Conservation (phyloP, 2,888 invertebrate species). For the Drosophila birchii region DNA sequence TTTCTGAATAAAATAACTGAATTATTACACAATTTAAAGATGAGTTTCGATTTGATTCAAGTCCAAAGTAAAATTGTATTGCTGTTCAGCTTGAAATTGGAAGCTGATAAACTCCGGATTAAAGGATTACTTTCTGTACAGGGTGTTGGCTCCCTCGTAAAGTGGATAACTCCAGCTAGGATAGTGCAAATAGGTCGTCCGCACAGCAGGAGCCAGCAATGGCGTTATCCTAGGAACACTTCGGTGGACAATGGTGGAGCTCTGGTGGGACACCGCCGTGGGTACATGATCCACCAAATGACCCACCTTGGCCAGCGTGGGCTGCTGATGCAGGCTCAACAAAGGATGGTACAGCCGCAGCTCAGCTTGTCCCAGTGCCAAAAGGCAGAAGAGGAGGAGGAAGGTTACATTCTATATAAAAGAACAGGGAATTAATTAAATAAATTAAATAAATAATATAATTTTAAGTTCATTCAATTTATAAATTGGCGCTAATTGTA, state of each 20-base stretch:
- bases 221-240: conserved; percentile 70
- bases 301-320: conserved; percentile 73
- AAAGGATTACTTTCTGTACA: conserved; percentile 33
- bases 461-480: not conserved
- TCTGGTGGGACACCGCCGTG: conserved; percentile 85
- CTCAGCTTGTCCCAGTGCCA: conserved; percentile 22
- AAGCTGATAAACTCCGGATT: not conserved
- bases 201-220: conserved; percentile 36
- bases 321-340: conserved; percentile 63
- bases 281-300: conserved; percentile 71
- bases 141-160: conserved; percentile 17
- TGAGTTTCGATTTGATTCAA: not conserved
- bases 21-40: not conserved
- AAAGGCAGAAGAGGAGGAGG: conserved; percentile 8
- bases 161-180: conserved; percentile 44
- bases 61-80: no score
- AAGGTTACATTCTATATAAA: not conserved
- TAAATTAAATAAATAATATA: not conserved
- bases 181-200: conserved; percentile 23
- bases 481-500: no score
- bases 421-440: no score
- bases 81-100: conserved; percentile 6
- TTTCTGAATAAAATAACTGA: not conserved
- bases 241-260: conserved; percentile 85
- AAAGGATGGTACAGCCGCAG: conserved; percentile 29